Evolutionary conservation across 1,140 invertebrate species (phyloP), one percentile per base, ranked within the genome.

Genomic region (Drosophila athabasca): DNA sequence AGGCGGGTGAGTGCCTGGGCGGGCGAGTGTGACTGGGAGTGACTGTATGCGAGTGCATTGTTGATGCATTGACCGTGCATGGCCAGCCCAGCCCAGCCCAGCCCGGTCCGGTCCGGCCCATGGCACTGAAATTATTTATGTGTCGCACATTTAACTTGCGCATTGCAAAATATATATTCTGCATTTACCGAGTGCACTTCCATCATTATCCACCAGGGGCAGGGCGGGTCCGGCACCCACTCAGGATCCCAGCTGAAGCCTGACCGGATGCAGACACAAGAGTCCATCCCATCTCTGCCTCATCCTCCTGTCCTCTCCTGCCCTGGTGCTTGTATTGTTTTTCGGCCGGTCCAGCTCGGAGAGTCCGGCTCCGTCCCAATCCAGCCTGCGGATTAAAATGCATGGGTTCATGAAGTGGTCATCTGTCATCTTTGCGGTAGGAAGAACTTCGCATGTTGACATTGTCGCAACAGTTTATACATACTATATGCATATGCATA

Each of bases 371-470:
- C 2, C 31, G 3, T 11, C 35, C 11, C 35, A 39, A 39, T 39
- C 22, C 52, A 49, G 46, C 64, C 66, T 61, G 55, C 68, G 79
- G 84, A 88, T 88, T 88, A 88, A 88, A 88, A 88, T 88, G 79
- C 83, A 88, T 88, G 84, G 84, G 83, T 88, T 88, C 83, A 88
- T 88, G 84, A 88, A 88, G 83, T 88, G 84, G 83, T 88, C 83
- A 88, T 88, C 83, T 88, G 83, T 88, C 83, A 88, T 88, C 83
- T 88, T 88, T 88, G 83, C 79, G 83, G 84, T 82, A 83, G 79
- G 84, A 88, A 88, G 83, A 89, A 83, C 64, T 89, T 88, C 72
- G 79, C 84, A 88, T 88, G 83, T 88, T 88, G 83, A 88, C 83
- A 88, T 88, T 88, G 83, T 87, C 83, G 83, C 79, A 83, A 88